Base-by-base conservation (phyloP, 2,888 invertebrate genomes). In the Phyto melanocephala region DNA sequence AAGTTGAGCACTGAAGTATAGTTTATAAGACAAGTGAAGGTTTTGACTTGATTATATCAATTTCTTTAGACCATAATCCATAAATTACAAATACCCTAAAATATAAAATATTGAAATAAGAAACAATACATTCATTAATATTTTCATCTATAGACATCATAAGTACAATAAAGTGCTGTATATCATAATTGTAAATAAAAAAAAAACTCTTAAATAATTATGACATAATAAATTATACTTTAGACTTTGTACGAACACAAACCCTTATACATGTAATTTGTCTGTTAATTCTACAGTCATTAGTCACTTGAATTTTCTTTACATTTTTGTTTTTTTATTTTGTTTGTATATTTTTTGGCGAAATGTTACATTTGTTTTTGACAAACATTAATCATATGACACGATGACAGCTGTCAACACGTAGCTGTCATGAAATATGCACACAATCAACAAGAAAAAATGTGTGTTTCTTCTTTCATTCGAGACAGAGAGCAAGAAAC, bases 311-410 rank as follows among this genome's bases (percentile, higher is more conserved):
- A 79, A 75, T 47, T 68, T 74, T 54, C 17, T 45, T 45, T 65
- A 20, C 15, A 40, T 45, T 28, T 28, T 28, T n/a, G 20, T 35
- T 45, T 54, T 54, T 70, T 71, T n/a, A 17, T n/a, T n/a, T n/a
- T 35, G 72, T 28, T 35, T 58, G 8, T 24, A 28, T 15, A n/a
- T 54, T 45, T 81, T 78, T 82, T 82, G 72, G 79, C 82, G 70
- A 79, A 80, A 60, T 79, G 79, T 71, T 77, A 67, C 78, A 78
- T 80, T 81, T 81, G 78, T 77, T 84, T 84, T 87, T 88, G 87
- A 85, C 84, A 86, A 84, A 84, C 88, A 89, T 89, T 89, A 88
- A 87, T 89, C 89, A 89, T 88, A 86, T 83, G 86, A 86, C 83
- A 86, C 83, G 85, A 85, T 88, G 87, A 87, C 87, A 87, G 87